Conservation (phyloP, 2,888 invertebrate genomes). For the Caenorhabditis doughertyi region DNA sequence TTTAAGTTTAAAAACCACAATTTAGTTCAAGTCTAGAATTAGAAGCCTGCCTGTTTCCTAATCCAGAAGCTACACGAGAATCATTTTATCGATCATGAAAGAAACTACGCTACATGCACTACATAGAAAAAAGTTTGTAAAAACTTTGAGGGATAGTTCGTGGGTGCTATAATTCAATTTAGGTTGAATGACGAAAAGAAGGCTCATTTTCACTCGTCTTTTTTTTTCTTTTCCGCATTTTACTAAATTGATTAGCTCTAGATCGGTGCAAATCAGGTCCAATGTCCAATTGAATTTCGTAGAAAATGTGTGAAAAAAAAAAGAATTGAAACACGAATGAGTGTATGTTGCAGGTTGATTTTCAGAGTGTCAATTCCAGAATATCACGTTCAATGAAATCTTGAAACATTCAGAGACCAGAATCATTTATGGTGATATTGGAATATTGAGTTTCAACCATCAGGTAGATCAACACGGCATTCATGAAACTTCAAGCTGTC, state of each 20-base stretch:
- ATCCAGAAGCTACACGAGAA: no score
- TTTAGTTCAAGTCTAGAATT: no score
- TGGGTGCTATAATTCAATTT: constrained; percentile 39
- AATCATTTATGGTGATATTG: constrained; percentile 7
- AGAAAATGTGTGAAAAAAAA: constrained; percentile 2
- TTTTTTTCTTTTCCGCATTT: constrained; percentile 33
- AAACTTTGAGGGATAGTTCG: constrained; percentile 22
- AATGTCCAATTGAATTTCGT: constrained; percentile 20
- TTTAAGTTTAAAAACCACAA: no score
- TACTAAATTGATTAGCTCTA: constrained; percentile 45
- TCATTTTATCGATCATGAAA: no score
- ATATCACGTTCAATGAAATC: background rate
- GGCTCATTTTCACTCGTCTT: constrained; percentile 45
- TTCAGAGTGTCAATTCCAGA: constrained; percentile 34
- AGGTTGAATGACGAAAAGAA: constrained; percentile 39
- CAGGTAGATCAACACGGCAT: background rate
- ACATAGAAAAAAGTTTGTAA: constrained; percentile 8
- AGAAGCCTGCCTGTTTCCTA: no score
- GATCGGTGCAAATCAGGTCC: constrained; percentile 50
- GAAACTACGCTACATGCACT: background rate
- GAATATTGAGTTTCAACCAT: background rate
- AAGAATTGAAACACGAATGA: background rate
- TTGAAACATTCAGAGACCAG: background rate
- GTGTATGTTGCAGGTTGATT: constrained; percentile 33
- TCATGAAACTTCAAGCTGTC: background rate